Evolutionary conservation across 2,797 vertebrate genomes (phyloP).

Genomic region (Alca torda): DNA sequence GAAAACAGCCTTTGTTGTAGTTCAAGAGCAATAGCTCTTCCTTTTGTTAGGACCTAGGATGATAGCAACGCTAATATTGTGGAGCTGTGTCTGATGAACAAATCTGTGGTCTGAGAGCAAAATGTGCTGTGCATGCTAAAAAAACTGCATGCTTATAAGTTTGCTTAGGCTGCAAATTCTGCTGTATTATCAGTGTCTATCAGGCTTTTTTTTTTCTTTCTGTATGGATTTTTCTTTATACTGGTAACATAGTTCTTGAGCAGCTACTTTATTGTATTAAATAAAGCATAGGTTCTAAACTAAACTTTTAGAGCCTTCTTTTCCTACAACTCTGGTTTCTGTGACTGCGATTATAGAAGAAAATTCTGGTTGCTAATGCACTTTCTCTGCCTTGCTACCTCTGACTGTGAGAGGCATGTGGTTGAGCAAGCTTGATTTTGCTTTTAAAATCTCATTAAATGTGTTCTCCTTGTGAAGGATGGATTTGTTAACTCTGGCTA

Average conservation of each 20-base stretch:
- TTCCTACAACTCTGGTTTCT: background rate
- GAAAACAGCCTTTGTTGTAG: fast-evolving
- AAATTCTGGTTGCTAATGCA: background rate
- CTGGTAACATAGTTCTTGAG: background rate
- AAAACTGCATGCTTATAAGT: background rate
- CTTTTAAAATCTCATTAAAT: background rate
- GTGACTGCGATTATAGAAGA: background rate
- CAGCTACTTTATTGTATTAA: background rate
- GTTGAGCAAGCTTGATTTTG: background rate
- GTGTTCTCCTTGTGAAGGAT: fast-evolving
- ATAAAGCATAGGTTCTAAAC: background rate
- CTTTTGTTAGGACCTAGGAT: background rate
- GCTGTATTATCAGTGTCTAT: background rate
- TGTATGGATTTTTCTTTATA: background rate
- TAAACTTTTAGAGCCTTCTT: background rate
- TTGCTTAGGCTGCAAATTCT: background rate
- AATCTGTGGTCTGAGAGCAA: background rate
- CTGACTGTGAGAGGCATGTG: background rate
- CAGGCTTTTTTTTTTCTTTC: background rate
- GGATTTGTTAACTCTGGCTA: background rate
- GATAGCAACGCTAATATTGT: fast-evolving
- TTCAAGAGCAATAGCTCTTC: background rate
- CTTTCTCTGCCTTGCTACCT: background rate
- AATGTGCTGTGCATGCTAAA: background rate
- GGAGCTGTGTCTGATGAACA: background rate